phyloP scores from a whole-genome alignment of 2,113 vertebrate species.

The Clarias gariepinus region DNA sequence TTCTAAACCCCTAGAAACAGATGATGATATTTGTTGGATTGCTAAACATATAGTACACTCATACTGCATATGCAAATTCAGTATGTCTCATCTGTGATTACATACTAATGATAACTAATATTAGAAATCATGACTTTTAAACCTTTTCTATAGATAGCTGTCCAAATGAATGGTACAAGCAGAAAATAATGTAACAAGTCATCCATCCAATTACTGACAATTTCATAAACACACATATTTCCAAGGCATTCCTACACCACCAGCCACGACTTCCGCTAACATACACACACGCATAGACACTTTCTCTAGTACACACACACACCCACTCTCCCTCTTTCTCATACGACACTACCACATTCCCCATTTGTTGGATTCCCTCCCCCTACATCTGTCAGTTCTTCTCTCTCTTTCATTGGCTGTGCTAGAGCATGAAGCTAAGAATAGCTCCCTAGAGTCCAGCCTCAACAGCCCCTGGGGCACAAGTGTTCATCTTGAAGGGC shows the following conservation, averaged over 20 bases:
- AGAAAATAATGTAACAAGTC: background rate
- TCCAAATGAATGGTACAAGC: background rate
- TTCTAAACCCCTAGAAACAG: background rate
- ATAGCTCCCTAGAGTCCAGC: conserved; percentile 66
- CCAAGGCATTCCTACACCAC: background rate
- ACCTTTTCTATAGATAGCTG: background rate
- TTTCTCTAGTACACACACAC: conserved; percentile 21
- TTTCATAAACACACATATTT: background rate
- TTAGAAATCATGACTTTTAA: background rate
- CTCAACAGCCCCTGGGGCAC: conserved; percentile 57
- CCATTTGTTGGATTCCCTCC: conserved; percentile 39
- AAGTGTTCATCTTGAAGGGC: conserved; percentile 68
- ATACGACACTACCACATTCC: conserved; percentile 19
- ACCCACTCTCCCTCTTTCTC: conserved; percentile 30
- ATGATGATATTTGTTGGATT: too few relatives aligned
- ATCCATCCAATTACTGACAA: background rate
- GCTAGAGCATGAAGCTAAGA: conserved; percentile 65
- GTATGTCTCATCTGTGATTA: background rate
- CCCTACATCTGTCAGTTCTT: conserved; percentile 61
- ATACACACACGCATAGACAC: background rate
- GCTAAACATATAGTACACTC: background rate
- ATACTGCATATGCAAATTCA: background rate
- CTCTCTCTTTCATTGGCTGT: conserved; percentile 57
- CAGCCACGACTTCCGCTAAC: conserved; percentile 28
- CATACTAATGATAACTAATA: background rate